Evolutionary conservation across 2,113 vertebrate genomes (phyloP), one percentile per base, ranked within the genome.

Genomic region (Oncorhynchus masou): DNA sequence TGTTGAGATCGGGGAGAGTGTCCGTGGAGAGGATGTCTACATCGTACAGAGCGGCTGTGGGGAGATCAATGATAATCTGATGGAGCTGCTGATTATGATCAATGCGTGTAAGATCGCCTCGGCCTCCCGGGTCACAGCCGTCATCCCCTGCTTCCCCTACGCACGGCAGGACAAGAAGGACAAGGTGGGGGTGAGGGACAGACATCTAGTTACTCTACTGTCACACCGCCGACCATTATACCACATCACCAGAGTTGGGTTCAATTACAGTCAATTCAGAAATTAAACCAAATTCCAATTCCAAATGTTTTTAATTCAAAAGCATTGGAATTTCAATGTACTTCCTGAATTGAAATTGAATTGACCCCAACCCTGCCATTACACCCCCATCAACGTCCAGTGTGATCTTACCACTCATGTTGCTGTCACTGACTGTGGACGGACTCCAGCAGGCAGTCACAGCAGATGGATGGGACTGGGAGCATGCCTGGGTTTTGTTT

Each of bases 151-250:
- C 81, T 95, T 95, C 20, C 94, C 94, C 0, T 95, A 95, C 3
- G 92, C 94, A n/a, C 90, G 94, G 1, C 94, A 95, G 57, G 93
- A 95, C 83, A 95, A 95, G 87, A 95, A 95, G 88, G 94, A 95
- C 88, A 95, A 94, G 94, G 94, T 94, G 87, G 87, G 92, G 86
- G 85, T 90, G 88, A 92, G 91, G 84, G 90, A 88, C 76, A 89
- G 79, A 87, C 85, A 83, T 75, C 89, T 90, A 85, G 86, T 86
- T 90, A 68, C 3, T 57, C 51, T 81, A 78, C 83, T 73, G 27
- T 90, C 88, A 88, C 85, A 77, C 16, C 51, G 76, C 82, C 59
- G 8, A 34, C 25, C 83, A 84, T 82, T 76, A 22, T 57, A 57
- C 48, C 74, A 70, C 79, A 81, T 83, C 85, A 85, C 27, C 5